phyloP scores from a whole-genome alignment of 1,140 invertebrate species.

The Brachionus angularis region DNA sequence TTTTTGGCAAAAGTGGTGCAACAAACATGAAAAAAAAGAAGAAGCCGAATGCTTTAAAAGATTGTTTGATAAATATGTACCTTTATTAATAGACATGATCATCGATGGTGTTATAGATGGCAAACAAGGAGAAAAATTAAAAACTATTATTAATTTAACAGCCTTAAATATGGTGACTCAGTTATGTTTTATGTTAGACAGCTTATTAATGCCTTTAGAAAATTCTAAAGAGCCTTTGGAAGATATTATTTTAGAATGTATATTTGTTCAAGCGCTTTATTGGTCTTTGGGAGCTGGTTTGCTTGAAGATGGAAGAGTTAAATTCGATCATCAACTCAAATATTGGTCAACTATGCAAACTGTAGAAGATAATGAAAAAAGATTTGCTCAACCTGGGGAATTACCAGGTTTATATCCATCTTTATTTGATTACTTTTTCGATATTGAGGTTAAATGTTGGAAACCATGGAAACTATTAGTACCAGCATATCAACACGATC shows the following conservation, averaged over 20 bases:
- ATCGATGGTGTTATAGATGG: constrained; percentile 68
- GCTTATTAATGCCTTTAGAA: constrained; percentile 50
- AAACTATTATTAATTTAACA: constrained; percentile 75
- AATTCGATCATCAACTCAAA: constrained; percentile 77
- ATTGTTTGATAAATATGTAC: constrained; percentile 71
- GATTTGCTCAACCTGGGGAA: constrained; percentile 60
- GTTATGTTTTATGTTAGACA: constrained; percentile 74
- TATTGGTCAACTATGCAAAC: constrained; percentile 67
- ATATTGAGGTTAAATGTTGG: constrained; percentile 68
- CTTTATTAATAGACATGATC: constrained; percentile 68
- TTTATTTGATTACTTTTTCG: constrained; percentile 76
- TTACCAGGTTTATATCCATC: constrained; percentile 66
- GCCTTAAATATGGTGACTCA: constrained; percentile 79
- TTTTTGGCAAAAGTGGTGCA: constrained; percentile 73
- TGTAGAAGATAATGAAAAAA: constrained; percentile 40
- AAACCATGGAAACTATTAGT: constrained; percentile 76
- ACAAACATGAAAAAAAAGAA: constrained; percentile 51
- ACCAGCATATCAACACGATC: constrained; percentile 70
- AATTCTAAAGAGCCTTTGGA: constrained; percentile 58
- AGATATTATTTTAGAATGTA: constrained; percentile 63
- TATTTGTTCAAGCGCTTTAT: constrained; percentile 72
- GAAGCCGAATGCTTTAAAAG: constrained; percentile 54
- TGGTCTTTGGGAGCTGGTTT: constrained; percentile 76
- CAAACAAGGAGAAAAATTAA: constrained; percentile 67
- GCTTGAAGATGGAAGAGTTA: constrained; percentile 64